Percentiles rank a stretch among this genome's conserved stretches.
Evolutionary conservation across 64 coral and sea anemone species (phyloP).

Genomic region (Orbicella faveolata): DNA sequence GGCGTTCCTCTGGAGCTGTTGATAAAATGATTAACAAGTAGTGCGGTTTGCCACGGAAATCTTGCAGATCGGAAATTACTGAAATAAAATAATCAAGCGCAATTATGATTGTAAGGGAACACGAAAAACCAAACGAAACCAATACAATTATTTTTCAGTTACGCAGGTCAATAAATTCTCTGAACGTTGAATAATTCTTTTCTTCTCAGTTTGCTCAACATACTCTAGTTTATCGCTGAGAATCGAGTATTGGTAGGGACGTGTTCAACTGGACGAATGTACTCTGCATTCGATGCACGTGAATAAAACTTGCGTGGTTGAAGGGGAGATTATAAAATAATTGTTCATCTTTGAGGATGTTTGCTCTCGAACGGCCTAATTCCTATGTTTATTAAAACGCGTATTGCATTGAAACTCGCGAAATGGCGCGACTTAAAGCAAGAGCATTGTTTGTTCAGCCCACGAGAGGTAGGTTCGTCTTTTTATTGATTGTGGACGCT

Average conservation of each 20-base stretch:
- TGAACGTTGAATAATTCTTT: not conserved
- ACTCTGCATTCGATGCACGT: not conserved
- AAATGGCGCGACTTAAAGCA: not conserved
- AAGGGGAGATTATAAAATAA: not conserved
- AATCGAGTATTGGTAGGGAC: not conserved
- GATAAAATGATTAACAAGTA: too few species aligned
- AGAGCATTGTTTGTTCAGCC: not conserved
- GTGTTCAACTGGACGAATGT: not conserved
- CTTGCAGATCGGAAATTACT: too few species aligned
- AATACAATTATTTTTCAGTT: conserved; percentile 3
- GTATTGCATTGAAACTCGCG: not conserved
- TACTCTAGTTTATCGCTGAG: not conserved
- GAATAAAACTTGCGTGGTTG: not conserved
- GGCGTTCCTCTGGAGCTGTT: too few species aligned
- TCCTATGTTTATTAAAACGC: not conserved
- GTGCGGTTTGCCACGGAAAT: too few species aligned
- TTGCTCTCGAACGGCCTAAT: not conserved
- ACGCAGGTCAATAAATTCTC: not conserved
- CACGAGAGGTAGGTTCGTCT: not conserved
- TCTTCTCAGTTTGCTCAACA: not conserved
- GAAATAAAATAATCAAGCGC: too few species aligned
- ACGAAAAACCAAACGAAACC: too few species aligned
- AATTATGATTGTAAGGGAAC: too few species aligned
- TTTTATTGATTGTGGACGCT: too few species aligned
- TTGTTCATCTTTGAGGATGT: not conserved